Base-by-base conservation (phyloP, 2,888 invertebrate species). In the Drosophila basisetae region DNA sequence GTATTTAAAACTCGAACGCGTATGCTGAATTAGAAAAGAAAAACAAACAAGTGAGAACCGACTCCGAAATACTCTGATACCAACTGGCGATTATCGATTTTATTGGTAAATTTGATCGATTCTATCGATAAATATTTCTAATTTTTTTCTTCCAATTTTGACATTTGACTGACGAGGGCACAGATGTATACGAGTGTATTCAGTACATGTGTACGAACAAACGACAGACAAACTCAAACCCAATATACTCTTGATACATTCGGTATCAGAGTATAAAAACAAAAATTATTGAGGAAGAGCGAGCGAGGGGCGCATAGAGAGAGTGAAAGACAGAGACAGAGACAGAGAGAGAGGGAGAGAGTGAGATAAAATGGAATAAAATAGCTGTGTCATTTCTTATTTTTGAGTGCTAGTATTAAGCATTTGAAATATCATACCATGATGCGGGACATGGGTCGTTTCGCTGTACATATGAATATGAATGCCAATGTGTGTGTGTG, bases 371-470 rank as follows among this genome's bases (percentile, higher is more conserved):
- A 81, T 67, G 82, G 70, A 71, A 90, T 71, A 90, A 88, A 90
- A 90, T 72, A 76, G 85, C 85, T 90, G 86, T 86, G 85, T 86
- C 85, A 86, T 77, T 90, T 81, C 83, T 61, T 71, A 81, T 73
- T 84, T 83, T 85, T 90, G 84, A 88, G 90, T 86, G 89, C 84
- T 86, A 81, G 90, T 86, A 86, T 86, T 86, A 85, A 85, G 83
- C 89, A 90, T 86, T 86, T 86, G 90, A 86, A 86, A 86, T 88
- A 90, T 86, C 90, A 86, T 83, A 90, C 89, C 79, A 81, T 74
- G 82, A 90, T 90, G 85, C 85, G 90, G 90, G 85, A 78, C 82
- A 80, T 63, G 68, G 70, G 55, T 72, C 43, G 50, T 64, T 69
- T 67, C 52, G 63, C 30, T 16, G 60, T 53, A 53, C 58, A 10